Evolutionary conservation across 2,113 vertebrate species (phyloP).

Genomic region (Pao palembangensis): DNA sequence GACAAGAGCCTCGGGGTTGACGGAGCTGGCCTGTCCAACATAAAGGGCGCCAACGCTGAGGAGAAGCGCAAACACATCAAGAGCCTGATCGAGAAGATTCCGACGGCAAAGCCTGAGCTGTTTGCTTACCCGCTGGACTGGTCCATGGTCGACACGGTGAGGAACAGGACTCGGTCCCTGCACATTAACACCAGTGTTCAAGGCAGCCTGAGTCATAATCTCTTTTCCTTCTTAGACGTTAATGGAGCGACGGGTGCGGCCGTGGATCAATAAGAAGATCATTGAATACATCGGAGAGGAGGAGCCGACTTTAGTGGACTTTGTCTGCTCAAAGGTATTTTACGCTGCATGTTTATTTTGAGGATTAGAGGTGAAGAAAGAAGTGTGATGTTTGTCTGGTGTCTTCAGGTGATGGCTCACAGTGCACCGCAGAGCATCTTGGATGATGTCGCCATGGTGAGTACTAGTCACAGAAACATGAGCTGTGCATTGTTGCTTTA

Average conservation of each 20-base stretch:
- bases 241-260: conserved; percentile 95
- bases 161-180: background rate
- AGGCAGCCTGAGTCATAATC: background rate
- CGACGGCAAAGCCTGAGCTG: conserved; percentile 95
- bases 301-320: conserved; percentile 95
- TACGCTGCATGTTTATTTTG: background rate
- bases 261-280: conserved; percentile 99
- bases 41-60: conserved; percentile 92
- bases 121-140: conserved; percentile 97
- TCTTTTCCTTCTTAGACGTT: conserved; percentile 77
- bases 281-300: conserved; percentile 99
- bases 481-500: background rate
- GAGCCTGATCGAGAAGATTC: conserved; percentile 98
- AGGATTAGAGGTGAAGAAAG: background rate
- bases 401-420: conserved; percentile 93
- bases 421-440: conserved; percentile 95
- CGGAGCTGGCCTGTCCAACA: conserved; percentile 53
- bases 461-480: conserved; percentile 32
- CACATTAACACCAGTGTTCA: background rate
- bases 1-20: conserved; percentile 83
- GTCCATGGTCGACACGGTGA: conserved; percentile 97
- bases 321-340: conserved; percentile 96
- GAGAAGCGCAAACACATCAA: conserved; percentile 99
- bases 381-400: background rate
- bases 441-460: conserved; percentile 99